Evolutionary conservation across 2,113 vertebrate species (phyloP).

Genomic region (Sylvilagus bachmani): DNA sequence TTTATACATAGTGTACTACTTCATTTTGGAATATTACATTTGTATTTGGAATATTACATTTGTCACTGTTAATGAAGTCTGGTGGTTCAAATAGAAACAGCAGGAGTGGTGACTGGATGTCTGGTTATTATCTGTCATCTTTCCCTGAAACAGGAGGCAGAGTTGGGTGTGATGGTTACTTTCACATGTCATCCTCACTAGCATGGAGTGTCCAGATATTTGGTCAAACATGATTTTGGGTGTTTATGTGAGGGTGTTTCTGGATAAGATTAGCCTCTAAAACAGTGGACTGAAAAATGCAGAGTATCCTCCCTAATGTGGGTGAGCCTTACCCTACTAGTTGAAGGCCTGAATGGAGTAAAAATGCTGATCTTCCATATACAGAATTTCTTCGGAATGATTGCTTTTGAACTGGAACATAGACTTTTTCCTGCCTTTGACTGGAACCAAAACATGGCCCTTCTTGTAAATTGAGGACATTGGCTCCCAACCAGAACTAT

Average conservation of each 20-base stretch:
- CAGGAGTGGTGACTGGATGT: not conserved
- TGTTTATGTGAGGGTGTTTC: not conserved
- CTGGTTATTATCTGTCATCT: not conserved
- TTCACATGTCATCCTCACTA: not conserved
- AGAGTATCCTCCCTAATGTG: not conserved
- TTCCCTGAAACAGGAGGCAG: slow-evolving; percentile 62
- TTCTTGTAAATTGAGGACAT: not conserved
- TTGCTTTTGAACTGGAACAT: not conserved
- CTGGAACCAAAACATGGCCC: not conserved
- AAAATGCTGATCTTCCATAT: not conserved
- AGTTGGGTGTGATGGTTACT: not conserved
- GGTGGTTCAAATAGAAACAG: not conserved
- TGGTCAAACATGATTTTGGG: not conserved
- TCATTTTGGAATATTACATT: not conserved
- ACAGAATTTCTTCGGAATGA: not conserved
- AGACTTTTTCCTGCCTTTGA: not conserved
- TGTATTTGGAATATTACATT: not conserved
- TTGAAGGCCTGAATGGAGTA: not conserved
- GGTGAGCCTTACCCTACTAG: not conserved
- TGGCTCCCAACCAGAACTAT: not conserved
- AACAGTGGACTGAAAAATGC: not conserved
- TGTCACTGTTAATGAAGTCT: not conserved
- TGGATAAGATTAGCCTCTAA: not conserved
- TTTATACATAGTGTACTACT: not conserved
- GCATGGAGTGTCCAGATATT: not conserved